phyloP scores from a whole-genome alignment of 2,113 vertebrate species.

The Oreochromis spilurus region DNA sequence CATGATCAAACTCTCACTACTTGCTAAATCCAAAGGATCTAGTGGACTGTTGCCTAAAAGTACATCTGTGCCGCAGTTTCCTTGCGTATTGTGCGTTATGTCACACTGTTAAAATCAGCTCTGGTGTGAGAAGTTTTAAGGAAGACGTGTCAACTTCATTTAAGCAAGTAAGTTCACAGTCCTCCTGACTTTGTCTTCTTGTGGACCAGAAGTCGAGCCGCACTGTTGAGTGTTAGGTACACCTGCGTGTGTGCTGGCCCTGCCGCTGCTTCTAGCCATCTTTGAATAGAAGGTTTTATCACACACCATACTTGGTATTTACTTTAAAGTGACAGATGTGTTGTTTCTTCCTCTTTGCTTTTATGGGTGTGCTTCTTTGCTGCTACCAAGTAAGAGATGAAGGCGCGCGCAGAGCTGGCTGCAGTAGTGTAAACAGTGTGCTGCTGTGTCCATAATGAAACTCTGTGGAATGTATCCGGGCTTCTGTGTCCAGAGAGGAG shows the following conservation, averaged over 20 bases:
- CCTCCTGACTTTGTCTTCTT: neutral
- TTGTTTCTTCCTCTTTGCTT: neutral
- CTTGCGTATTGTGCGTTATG: neutral
- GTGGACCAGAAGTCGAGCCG: neutral
- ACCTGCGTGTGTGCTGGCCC: neutral
- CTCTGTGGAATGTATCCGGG: conserved; percentile 21
- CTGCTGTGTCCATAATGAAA: conserved; percentile 35
- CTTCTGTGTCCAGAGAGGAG: conserved; percentile 21
- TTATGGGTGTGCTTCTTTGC: neutral
- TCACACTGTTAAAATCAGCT: neutral
- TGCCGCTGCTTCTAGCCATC: neutral
- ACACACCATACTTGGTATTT: neutral
- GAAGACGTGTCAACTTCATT: neutral
- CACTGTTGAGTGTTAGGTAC: neutral
- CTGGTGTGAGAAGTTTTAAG: neutral
- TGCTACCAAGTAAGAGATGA: neutral
- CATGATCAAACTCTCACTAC: neutral
- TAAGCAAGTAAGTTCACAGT: neutral
- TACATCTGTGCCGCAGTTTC: neutral
- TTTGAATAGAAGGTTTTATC: neutral
- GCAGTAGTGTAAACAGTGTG: conserved; percentile 37
- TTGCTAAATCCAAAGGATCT: neutral
- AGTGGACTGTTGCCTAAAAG: neutral
- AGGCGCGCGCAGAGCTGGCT: neutral
- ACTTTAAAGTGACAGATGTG: neutral